These are phyloP conservation scores for Tenthredo amoena DNA, from an alignment of 2,888 invertebrate species.

Conservation along the genomic window DNA sequence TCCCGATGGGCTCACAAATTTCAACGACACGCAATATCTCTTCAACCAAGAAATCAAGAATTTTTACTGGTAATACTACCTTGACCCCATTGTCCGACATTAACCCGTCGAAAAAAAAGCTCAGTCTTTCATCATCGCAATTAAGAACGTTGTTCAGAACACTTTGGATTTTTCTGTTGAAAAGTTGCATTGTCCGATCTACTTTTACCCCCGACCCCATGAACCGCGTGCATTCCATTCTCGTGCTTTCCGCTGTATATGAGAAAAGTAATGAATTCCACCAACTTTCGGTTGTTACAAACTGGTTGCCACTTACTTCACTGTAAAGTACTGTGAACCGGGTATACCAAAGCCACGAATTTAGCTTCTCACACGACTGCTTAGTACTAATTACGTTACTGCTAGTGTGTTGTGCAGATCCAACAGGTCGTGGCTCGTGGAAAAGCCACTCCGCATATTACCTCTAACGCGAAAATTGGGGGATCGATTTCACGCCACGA, in stretches of 20 bases:
- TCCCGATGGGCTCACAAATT: constrained; percentile 34
- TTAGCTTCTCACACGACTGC: neutral
- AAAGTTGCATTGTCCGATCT: neutral
- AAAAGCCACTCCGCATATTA: neutral
- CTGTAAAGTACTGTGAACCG: neutral
- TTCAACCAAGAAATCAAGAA: neutral
- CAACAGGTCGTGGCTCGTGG: constrained; percentile 26
- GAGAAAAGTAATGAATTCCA: neutral
- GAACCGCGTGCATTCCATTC: neutral
- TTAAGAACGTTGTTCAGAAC: neutral
- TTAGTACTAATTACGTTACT: neutral
- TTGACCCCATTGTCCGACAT: neutral
- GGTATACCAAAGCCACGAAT: neutral
- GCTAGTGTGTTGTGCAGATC: neutral
- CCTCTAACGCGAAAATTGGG: neutral
- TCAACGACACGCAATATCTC: constrained; percentile 1
- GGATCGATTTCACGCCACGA: neutral
- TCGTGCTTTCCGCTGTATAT: neutral
- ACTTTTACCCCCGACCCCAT: neutral
- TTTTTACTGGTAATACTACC: neutral
- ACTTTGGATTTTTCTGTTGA: neutral
- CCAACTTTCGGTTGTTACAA: neutral
- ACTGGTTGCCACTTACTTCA: neutral
- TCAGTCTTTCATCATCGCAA: neutral
- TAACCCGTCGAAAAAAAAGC: neutral